Percentiles rank a stretch among this genome's conserved stretches.
phyloP scores from a whole-genome alignment of 1,140 invertebrate species.

The Solen grandis region DNA sequence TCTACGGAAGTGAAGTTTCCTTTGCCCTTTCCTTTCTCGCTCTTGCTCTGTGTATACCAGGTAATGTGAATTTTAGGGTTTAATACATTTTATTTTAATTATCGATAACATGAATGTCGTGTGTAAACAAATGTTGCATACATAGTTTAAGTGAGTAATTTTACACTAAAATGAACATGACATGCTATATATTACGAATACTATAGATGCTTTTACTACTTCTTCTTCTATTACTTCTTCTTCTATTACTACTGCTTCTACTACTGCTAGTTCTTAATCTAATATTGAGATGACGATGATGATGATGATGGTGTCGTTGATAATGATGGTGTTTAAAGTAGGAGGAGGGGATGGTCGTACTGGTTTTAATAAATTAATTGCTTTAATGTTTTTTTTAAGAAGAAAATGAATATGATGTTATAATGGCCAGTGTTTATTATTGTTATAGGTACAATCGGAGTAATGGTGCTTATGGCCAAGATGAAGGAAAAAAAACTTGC shows the following conservation, averaged over 20 bases:
- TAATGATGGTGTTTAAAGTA: too few species aligned
- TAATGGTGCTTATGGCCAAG: constrained; percentile 60
- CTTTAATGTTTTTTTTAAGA: too few species aligned
- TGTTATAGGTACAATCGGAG: constrained; percentile 54
- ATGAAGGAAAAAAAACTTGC: constrained; percentile 30
- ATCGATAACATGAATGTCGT: not conserved
- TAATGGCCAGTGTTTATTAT: not conserved
- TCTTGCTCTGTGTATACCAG: constrained; percentile 63
- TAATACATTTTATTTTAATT: not conserved
- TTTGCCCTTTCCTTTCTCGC: constrained; percentile 66
- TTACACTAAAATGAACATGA: not conserved
- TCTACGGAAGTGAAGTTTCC: constrained; percentile 71
- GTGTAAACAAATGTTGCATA: not conserved
- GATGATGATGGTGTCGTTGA: too few species aligned
- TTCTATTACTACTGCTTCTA: not conserved
- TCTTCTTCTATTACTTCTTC: not conserved
- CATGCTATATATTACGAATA: not conserved
- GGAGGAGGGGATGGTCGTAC: too few species aligned
- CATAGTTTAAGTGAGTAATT: not conserved
- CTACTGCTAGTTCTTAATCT: too few species aligned
- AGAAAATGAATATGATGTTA: too few species aligned
- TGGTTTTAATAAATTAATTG: too few species aligned
- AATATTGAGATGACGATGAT: too few species aligned
- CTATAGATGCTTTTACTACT: not conserved
- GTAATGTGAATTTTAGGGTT: constrained; percentile 59